Percentiles rank a stretch among this genome's conserved stretches.
phyloP scores from a whole-genome alignment of 1,140 invertebrate genomes.

The Coptotermes formosanus region DNA sequence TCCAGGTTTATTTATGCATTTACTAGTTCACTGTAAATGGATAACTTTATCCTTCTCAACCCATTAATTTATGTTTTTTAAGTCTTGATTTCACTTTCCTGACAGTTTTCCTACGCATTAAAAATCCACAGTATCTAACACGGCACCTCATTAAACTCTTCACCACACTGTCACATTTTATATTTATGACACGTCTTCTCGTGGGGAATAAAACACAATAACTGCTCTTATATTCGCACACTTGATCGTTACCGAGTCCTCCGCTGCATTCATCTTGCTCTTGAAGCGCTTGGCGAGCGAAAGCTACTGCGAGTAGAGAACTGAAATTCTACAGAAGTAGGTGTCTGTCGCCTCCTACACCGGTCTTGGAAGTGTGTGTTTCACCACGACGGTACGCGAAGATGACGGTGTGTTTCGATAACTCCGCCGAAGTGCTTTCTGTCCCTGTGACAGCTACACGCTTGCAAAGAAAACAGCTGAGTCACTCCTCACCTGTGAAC shows the following conservation, averaged over 20 bases:
- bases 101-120: too few species aligned
- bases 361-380: not conserved
- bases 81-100: too few species aligned
- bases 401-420: not conserved
- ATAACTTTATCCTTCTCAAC: too few species aligned
- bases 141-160: too few species aligned
- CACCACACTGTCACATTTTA: too few species aligned
- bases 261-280: not conserved
- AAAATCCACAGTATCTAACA: too few species aligned
- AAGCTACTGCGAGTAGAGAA: not conserved
- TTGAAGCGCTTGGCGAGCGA: not conserved
- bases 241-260: not conserved
- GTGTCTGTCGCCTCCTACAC: not conserved
- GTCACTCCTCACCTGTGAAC: constrained; percentile 8
- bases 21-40: too few species aligned
- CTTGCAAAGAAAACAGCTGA: not conserved
- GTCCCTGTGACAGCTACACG: not conserved
- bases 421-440: not conserved
- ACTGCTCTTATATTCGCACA: too few species aligned
- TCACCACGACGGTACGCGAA: not conserved
- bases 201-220: too few species aligned
- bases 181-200: too few species aligned
- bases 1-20: too few species aligned
- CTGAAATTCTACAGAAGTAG: not conserved
- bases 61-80: too few species aligned